phyloP scores from a whole-genome alignment of 2,113 vertebrate species.

The Petrocephalus microphthalmus region DNA sequence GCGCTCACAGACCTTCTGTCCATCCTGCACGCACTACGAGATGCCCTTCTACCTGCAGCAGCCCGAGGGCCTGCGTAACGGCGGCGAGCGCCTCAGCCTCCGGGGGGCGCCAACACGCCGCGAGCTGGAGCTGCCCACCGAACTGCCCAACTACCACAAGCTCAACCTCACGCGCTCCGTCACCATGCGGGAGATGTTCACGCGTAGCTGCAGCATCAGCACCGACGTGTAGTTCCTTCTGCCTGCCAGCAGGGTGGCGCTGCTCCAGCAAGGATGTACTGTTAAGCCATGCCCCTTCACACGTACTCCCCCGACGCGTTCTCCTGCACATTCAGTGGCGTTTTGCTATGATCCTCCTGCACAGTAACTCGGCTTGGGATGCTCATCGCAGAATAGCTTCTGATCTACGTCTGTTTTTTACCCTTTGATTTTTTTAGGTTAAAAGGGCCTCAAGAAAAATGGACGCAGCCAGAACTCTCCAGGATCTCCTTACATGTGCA shows the following conservation, averaged over 20 bases:
- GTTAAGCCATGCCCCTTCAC: background rate
- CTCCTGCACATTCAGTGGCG: background rate
- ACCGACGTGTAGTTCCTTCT: slow-evolving; percentile 74
- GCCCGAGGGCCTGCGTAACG: slow-evolving; percentile 59
- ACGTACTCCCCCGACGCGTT: background rate
- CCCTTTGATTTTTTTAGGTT: background rate
- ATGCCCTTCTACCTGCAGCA: slow-evolving; percentile 87
- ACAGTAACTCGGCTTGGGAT: background rate
- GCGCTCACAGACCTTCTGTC: slow-evolving; percentile 73
- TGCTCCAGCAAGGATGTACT: background rate
- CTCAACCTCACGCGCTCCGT: slow-evolving; percentile 83
- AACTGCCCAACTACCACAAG: slow-evolving; percentile 70
- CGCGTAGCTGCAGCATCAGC: slow-evolving; percentile 91
- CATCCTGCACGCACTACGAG: slow-evolving; percentile 75
- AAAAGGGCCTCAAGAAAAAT: background rate
- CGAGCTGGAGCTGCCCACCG: slow-evolving; percentile 71
- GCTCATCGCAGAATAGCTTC: background rate
- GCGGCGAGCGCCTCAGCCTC: slow-evolving; percentile 68
- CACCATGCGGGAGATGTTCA: slow-evolving; percentile 90
- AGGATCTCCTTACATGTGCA: background rate
- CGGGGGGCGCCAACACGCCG: slow-evolving; percentile 70
- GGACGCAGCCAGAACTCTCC: background rate
- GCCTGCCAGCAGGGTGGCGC: slow-evolving; percentile 8
- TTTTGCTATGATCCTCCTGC: background rate
- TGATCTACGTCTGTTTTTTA: slow-evolving; percentile 3